Conservation (phyloP, 2,113 vertebrate genomes). For the Diadophis punctatus region DNA sequence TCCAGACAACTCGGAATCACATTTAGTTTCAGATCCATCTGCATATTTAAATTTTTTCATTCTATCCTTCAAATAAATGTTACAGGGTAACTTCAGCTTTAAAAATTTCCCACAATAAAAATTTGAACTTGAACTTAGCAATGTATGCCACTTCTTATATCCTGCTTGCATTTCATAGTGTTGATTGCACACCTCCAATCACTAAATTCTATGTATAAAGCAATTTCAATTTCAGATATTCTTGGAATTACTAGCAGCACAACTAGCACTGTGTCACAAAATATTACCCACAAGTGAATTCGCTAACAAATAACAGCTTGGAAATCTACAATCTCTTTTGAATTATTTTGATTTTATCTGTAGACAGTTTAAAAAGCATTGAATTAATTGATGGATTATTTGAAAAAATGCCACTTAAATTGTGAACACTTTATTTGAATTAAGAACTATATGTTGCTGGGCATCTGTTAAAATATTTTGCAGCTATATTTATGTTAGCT, state of each 20-base stretch:
- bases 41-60: neutral
- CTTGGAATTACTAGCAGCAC: neutral
- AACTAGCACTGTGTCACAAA: neutral
- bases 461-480: neutral
- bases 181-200: neutral
- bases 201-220: neutral
- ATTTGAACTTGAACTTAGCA: neutral
- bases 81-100: neutral
- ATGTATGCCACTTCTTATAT: neutral
- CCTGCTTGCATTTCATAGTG: neutral
- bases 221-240: neutral
- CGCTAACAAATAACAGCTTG: neutral
- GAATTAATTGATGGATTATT: neutral
- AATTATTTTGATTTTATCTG: neutral
- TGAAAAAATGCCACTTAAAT: neutral
- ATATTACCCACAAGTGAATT: neutral
- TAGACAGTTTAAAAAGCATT: neutral
- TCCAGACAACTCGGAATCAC: neutral
- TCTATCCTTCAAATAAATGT: neutral
- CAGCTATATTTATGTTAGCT: neutral
- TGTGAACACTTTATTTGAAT: neutral
- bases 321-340: neutral
- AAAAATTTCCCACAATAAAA: neutral
- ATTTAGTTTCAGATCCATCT: neutral
- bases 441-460: neutral